These are phyloP conservation scores for Pimephales promelas DNA, from an alignment of 2,113 vertebrate species.

Conservation along the genomic window DNA sequence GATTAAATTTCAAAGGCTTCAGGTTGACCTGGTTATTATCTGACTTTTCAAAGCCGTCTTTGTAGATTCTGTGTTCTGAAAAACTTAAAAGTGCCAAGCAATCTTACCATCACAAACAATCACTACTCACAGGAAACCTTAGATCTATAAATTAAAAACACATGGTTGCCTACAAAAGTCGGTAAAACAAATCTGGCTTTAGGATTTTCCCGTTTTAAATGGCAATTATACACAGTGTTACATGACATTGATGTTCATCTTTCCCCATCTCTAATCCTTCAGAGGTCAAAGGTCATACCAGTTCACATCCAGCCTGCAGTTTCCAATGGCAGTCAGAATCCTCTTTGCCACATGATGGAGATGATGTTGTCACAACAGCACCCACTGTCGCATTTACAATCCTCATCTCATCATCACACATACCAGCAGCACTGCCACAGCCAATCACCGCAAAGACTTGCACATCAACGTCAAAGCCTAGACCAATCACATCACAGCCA, in stretches of 20 bases:
- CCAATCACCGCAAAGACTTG: slow-evolving; percentile 83
- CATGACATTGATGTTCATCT: background rate
- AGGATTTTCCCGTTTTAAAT: background rate
- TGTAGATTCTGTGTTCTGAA: slow-evolving; percentile 27
- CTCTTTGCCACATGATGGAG: slow-evolving; percentile 94
- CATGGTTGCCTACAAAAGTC: background rate
- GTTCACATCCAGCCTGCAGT: slow-evolving; percentile 80
- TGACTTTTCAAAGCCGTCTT: slow-evolving; percentile 37
- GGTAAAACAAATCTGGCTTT: background rate
- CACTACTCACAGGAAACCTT: slow-evolving; percentile 6
- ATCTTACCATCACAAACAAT: slow-evolving; percentile 30
- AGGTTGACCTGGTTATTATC: slow-evolving; percentile 25
- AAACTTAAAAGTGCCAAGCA: slow-evolving; percentile 17
- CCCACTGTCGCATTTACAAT: slow-evolving; percentile 83
- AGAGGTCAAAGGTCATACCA: slow-evolving; percentile 88
- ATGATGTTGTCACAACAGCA: slow-evolving; percentile 91
- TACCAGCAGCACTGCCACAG: slow-evolving; percentile 85
- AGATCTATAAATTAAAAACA: slow-evolving; percentile 13
- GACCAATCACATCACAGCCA: slow-evolving; percentile 79
- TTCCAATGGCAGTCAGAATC: slow-evolving; percentile 84
- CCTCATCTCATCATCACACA: slow-evolving; percentile 78
- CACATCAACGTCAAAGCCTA: slow-evolving; percentile 85
- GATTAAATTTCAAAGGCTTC: slow-evolving; percentile 48
- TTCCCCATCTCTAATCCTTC: slow-evolving; percentile 41
- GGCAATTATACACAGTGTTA: background rate